These are phyloP conservation scores for Lochmaea crataegi DNA, from an alignment of 2,888 invertebrate species.

Conservation along the genomic window DNA sequence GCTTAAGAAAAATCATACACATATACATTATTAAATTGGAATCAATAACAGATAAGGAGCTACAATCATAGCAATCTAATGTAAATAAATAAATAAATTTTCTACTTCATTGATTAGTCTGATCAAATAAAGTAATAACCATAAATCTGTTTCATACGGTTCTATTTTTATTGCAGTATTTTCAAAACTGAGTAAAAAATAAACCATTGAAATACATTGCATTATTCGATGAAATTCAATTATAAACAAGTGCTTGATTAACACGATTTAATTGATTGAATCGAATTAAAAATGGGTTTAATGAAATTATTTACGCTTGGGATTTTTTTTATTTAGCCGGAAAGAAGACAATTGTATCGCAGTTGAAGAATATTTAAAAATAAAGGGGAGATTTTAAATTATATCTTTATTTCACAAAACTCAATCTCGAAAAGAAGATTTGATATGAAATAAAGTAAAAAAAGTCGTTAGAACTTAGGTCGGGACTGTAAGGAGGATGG, in stretches of 20 bases:
- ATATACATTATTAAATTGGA: no score
- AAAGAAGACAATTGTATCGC: not conserved
- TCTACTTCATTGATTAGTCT: not conserved
- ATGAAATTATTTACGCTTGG: not conserved
- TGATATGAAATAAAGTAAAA: no score
- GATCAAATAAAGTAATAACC: not conserved
- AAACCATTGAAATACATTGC: not conserved
- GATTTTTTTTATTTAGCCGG: not conserved
- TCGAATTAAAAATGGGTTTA: not conserved
- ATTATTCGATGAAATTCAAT: not conserved
- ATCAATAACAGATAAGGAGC: not conserved
- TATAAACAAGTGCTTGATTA: slow-evolving; percentile 1
- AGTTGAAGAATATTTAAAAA: not conserved
- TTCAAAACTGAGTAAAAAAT: not conserved
- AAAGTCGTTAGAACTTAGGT: no score
- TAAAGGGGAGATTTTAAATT: not conserved
- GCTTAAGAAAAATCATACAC: no score
- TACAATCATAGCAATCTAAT: no score
- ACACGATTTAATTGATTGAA: slow-evolving; percentile 3
- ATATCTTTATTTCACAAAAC: no score
- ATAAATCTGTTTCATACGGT: not conserved
- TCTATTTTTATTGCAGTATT: not conserved
- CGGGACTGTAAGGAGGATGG: no score
- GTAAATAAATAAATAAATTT: not conserved
- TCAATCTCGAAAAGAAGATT: no score